Percentiles rank a stretch among this genome's conserved stretches.
Conservation (phyloP, 1,140 invertebrate genomes). For the Phymastichus coffea region DNA sequence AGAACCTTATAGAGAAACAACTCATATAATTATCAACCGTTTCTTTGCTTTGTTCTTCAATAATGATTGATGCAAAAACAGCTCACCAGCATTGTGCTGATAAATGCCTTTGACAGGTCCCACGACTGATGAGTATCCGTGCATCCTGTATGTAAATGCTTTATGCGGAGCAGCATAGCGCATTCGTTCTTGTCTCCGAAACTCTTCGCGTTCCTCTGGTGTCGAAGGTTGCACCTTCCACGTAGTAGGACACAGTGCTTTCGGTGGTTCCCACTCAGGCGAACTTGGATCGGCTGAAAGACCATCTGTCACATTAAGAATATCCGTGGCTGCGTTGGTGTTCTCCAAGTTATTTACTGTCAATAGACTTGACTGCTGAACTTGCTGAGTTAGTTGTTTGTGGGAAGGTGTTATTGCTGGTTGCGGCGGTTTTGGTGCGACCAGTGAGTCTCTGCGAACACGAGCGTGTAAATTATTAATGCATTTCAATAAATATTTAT, state of each 20-base stretch:
- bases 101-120: slow-evolving; percentile 89
- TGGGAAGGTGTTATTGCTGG: slow-evolving; percentile 15
- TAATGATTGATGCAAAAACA: slow-evolving; percentile 24
- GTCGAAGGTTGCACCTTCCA: slow-evolving; percentile 82
- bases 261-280: slow-evolving; percentile 59
- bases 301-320: slow-evolving; percentile 5
- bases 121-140: slow-evolving; percentile 85
- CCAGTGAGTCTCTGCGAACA: slow-evolving; percentile 43
- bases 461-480: slow-evolving; percentile 6
- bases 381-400: slow-evolving; percentile 32
- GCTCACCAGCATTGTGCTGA: slow-evolving; percentile 58
- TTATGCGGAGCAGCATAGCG: slow-evolving; percentile 82
- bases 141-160: slow-evolving; percentile 81
- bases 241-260: slow-evolving; percentile 67
- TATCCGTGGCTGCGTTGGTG: slow-evolving; percentile 39
- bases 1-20: slow-evolving; percentile 45
- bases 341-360: not conserved
- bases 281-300: slow-evolving; percentile 33
- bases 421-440: slow-evolving; percentile 31
- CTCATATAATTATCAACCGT: slow-evolving; percentile 7
- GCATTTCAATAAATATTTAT: slow-evolving; percentile 5
- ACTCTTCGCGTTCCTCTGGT: slow-evolving; percentile 74
- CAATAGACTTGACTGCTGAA: slow-evolving; percentile 19
- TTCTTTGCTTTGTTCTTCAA: not conserved
- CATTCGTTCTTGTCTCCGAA: slow-evolving; percentile 71